Base-by-base conservation (phyloP, 2,888 invertebrate genomes). In the Pristionchus fissidentatus region DNA sequence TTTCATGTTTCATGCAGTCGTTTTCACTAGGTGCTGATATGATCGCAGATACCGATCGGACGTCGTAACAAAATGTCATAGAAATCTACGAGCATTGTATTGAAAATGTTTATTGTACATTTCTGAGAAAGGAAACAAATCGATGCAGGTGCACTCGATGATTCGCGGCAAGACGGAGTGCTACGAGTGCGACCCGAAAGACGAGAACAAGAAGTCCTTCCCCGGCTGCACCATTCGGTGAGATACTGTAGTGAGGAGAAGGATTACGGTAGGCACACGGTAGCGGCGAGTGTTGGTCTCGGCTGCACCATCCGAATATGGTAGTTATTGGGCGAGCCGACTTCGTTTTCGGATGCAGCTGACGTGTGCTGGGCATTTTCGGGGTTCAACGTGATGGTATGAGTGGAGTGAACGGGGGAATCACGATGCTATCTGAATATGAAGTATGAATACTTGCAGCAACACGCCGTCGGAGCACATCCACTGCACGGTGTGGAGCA, bases 401-500 rank as follows among this genome's bases (percentile, higher is more conserved):
- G n/a, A n/a, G n/a, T n/a, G n/a, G n/a, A n/a, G n/a, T n/a, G n/a
- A n/a, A n/a, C n/a, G n/a, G n/a, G n/a, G n/a, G n/a, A n/a, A n/a
- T n/a, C n/a, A n/a, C n/a, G n/a, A n/a, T n/a, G n/a, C n/a, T n/a
- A n/a, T n/a, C n/a, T n/a, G n/a, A n/a, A n/a, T n/a, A n/a, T n/a
- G n/a, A n/a, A n/a, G n/a, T 49, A 10, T 29, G 13, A 8, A 29
- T n/a, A 8, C 41, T 60, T 80, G 32, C 62, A 83, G 83, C 32
- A 99, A 99, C 93, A 99, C 99, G 0, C 99, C 99, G 0, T 98
- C 97, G 0, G 98, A 99, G 93, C 97, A 97, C 0, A 97, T 99
- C 89, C 99, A 99, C 93, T 99, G 99, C 93, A 97, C 99, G 88
- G 98, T 99, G 32, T 99, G 99, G 99, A 96, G 97, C 0, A 99